Conservation (phyloP, 2,888 invertebrate species). For the Drosophila yooni region DNA sequence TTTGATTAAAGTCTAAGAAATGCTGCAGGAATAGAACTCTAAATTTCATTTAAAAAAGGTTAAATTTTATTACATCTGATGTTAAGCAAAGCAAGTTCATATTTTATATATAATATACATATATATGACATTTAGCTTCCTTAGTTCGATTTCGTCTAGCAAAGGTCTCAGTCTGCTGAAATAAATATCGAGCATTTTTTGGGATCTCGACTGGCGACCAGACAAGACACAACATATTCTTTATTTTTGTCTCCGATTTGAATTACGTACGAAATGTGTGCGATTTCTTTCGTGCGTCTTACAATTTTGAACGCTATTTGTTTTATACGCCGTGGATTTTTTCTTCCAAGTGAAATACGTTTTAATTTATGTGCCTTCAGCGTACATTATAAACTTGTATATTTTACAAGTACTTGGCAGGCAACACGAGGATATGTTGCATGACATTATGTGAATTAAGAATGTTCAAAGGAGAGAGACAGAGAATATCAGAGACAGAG, state of each 20-base stretch:
- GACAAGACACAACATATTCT: conserved; percentile 61
- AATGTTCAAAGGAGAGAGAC: conserved; percentile 7
- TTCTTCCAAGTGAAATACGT: conserved; percentile 82
- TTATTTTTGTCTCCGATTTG: conserved; percentile 68
- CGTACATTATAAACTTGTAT: conserved; percentile 69
- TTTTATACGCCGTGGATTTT: conserved; percentile 74
- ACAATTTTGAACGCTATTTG: conserved; percentile 75
- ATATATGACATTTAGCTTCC: not conserved
- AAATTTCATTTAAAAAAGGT: not conserved
- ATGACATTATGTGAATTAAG: conserved; percentile 47
- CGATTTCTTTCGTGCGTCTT: conserved; percentile 55
- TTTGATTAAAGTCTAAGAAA: conserved; percentile 27
- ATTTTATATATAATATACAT: not conserved
- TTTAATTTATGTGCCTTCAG: conserved; percentile 77
- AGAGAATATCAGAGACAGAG: not conserved
- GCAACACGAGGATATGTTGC: conserved; percentile 67
- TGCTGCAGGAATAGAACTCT: not conserved
- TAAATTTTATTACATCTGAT: not conserved
- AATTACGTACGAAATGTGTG: conserved; percentile 58
- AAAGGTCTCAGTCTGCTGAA: conserved; percentile 45
- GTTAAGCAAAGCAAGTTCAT: not conserved
- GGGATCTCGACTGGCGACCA: conserved; percentile 42
- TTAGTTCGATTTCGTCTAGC: conserved; percentile 13
- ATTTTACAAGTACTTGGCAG: conserved; percentile 73
- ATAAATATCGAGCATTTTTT: conserved; percentile 52